Evolutionary conservation across 2,888 invertebrate species (phyloP), one percentile per base, ranked within the genome.

Genomic region (Physocephala rufipes): DNA sequence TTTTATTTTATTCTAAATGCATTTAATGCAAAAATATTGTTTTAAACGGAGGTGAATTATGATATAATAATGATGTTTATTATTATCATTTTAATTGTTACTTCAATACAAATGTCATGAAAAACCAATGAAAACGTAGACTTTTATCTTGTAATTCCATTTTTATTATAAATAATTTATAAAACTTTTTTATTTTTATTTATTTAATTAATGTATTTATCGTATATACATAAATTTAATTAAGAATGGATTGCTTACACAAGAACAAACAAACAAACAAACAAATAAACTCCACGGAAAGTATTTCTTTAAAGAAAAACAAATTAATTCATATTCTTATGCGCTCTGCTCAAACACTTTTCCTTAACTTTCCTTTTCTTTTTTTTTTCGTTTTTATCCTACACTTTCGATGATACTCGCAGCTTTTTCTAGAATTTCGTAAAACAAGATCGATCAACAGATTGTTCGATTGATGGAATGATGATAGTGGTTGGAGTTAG

Each of bases 201-300:
- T 36, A 36, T 7, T 7, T 36, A 36, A 36, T 36, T 36, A 7
- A 36, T 36, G 4, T 4, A 36, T 36, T 36, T 36, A 36, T 36
- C 36, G 36, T 53, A 53, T 30, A 55, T 67, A 55, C 58, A 58
- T 58, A 67, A 55, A 58, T 58, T 26, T 55, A 21, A 58, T 12
- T 26, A 58, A 67, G 53, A 55, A 58, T 58, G 43, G 43, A 55
- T 73, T 61, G 45, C 36, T 36, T 66, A 70, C 67, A 59, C 59
- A 58, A 73, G 67, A 70, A 73, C 67, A 70, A 73, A 72, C 30
- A 51, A 49, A 36, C 36, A 36, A 36, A 30, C 58, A 43, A 58
- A 58, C 55, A 51, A 43, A 43, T 43, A 55, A 26, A 43, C 47
- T 51, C 28, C n/a, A 43, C 58, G n/a, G 16, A n/a, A 30, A 26